Conservation (phyloP, 2,797 vertebrate genomes). For the Craterocephalus amniculus region DNA sequence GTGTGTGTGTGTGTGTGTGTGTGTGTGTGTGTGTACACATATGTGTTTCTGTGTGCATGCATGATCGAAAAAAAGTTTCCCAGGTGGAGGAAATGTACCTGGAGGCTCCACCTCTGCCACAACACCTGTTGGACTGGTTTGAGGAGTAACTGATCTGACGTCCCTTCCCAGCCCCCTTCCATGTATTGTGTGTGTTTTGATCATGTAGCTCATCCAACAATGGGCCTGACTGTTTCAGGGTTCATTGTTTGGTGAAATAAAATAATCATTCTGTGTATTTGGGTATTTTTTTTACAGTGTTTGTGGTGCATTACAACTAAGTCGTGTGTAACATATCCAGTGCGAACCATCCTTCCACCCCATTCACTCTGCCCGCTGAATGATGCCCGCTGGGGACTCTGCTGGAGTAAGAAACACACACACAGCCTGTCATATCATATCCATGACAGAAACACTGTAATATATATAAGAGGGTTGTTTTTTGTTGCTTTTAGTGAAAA, state of each 20-base stretch:
- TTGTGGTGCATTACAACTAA: slow-evolving; percentile 90
- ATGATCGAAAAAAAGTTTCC: slow-evolving; percentile 1
- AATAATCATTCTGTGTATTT: neutral
- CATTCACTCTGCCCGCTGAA: slow-evolving; percentile 85
- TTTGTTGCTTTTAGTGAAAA: neutral
- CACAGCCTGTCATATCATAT: neutral
- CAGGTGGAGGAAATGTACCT: slow-evolving; percentile 15
- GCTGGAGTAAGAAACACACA: slow-evolving; percentile 88
- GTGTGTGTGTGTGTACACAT: slow-evolving; percentile 9
- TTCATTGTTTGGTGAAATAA: slow-evolving; percentile 14
- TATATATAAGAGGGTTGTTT: neutral
- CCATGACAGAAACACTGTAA: neutral
- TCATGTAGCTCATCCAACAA: neutral
- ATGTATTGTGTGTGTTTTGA: slow-evolving; percentile 2
- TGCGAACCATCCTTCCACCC: slow-evolving; percentile 86
- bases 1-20: too few species aligned
- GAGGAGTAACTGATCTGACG: slow-evolving; percentile 49
- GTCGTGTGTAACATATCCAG: slow-evolving; percentile 89
- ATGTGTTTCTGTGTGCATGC: slow-evolving; percentile 8
- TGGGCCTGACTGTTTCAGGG: neutral
- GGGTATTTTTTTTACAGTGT: slow-evolving; percentile 81
- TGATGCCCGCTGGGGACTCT: slow-evolving; percentile 94
- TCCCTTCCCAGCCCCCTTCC: neutral
- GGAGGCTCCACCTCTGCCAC: slow-evolving; percentile 28
- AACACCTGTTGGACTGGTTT: slow-evolving; percentile 78